A percentile compares a stretch with the other conserved stretches of the same genome.
Evolutionary conservation across 1,140 invertebrate species (phyloP).

Genomic region (Pseudomyrmex concolor): DNA sequence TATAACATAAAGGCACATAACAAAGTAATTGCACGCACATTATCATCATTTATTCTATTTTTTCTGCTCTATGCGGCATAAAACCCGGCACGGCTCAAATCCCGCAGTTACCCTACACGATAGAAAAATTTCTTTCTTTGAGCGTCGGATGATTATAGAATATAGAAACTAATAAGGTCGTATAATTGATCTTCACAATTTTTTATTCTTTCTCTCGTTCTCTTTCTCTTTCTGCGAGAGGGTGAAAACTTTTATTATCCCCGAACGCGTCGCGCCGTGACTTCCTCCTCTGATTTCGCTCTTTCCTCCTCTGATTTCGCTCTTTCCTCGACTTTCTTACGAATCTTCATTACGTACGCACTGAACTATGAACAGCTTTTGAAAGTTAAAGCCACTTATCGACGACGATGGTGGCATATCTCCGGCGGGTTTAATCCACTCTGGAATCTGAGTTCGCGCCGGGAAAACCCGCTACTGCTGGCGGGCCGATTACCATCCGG

Average conservation of each 20-base stretch:
- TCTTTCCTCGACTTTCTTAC: slow-evolving; percentile 59
- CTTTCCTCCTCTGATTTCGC: slow-evolving; percentile 60
- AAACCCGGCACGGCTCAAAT: too few species aligned
- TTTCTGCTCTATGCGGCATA: too few species aligned
- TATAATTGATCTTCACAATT: slow-evolving; percentile 31
- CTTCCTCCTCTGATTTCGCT: slow-evolving; percentile 62
- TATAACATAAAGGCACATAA: too few species aligned
- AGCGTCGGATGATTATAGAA: not conserved
- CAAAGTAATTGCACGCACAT: too few species aligned
- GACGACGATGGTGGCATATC: slow-evolving; percentile 69
- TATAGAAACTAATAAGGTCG: slow-evolving; percentile 28
- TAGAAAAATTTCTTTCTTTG: not conserved
- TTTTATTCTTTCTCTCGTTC: too few species aligned
- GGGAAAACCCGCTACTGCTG: slow-evolving; percentile 63
- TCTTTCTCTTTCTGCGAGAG: not conserved
- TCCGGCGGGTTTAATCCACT: slow-evolving; percentile 71
- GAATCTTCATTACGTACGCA: slow-evolving; percentile 73
- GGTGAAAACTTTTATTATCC: slow-evolving; percentile 66
- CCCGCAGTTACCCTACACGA: too few species aligned
- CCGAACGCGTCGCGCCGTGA: slow-evolving; percentile 50
- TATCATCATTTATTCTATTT: too few species aligned
- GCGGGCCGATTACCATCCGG: slow-evolving; percentile 70
- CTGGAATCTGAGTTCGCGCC: slow-evolving; percentile 69
- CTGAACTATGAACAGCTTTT: slow-evolving; percentile 72
- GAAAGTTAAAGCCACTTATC: slow-evolving; percentile 74